Percentiles rank a stretch among this genome's conserved stretches.
Conservation (phyloP, 2,888 invertebrate species). For the Galerucella calmariensis region DNA sequence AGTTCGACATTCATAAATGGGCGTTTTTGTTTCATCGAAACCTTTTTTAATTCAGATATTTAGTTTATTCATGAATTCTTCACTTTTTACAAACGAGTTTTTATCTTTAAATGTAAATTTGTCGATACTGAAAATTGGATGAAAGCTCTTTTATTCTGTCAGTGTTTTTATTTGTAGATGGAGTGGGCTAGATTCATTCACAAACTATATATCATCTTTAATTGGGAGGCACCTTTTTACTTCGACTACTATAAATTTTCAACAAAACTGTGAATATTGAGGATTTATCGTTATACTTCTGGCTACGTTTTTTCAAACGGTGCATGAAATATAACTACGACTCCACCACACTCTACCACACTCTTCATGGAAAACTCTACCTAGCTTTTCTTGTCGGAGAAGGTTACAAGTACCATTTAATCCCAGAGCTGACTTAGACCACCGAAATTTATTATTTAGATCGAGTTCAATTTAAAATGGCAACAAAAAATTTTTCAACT, state of each 20-base stretch:
- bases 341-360: too few relatives aligned
- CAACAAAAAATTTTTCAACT: too few relatives aligned
- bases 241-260: background rate
- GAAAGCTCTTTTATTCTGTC: background rate
- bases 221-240: background rate
- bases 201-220: background rate
- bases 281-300: too few relatives aligned
- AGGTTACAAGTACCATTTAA: too few relatives aligned
- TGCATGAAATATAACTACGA: too few relatives aligned
- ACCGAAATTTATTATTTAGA: too few relatives aligned
- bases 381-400: too few relatives aligned
- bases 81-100: constrained; percentile 3
- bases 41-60: background rate
- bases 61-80: background rate
- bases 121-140: constrained; percentile 1
- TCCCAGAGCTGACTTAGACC: too few relatives aligned
- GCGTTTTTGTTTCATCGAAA: background rate
- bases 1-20: constrained; percentile 6
- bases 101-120: constrained; percentile 13
- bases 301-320: too few relatives aligned
- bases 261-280: too few relatives aligned
- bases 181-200: background rate
- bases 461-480: too few relatives aligned
- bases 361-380: too few relatives aligned
- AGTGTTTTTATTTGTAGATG: background rate